Base-by-base conservation (phyloP, 2,797 vertebrate species). In the Petrocephalus sullivani region DNA sequence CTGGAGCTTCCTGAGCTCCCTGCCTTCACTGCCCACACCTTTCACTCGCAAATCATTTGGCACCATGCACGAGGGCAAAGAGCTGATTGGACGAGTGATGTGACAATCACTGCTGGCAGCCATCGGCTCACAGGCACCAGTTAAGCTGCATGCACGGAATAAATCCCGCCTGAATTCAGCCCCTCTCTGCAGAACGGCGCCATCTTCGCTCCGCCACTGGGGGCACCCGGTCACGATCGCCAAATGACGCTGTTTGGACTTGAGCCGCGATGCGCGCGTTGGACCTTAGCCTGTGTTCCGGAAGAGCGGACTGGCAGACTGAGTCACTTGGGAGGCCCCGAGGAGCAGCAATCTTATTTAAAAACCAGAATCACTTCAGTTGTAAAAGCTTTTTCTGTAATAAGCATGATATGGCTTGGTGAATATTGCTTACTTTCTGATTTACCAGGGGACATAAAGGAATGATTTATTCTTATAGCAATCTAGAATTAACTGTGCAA, bases 371-470 rank as follows among this genome's bases (percentile, higher is more conserved):
- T 41, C 56, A 86, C 57, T 64, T 86, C 41, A 41, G 85, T 61
- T 60, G 51, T 46, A 64, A 46, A 86, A 46, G 56, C 57, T 64
- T 33, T 49, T 61, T 49, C 41, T 60, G 56, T 49, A 86, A 92
- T 91, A 91, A 89, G 78, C 90, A 88, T 91, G 92, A 93, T 91
- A 90, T 90, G 37, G 7, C 90, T 90, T 90, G 93, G 91, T 92
- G 91, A 92, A 90, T 90, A 87, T 90, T 85, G 88, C 88, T 88
- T 89, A 88, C 57, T 46, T 54, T 85, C 54, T 85, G 54, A 85
- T 58, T 85, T 85, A 58, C 89, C 83, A 89, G 33, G 54, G 53
- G 23, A 88, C 12, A 78, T 85, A 64, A 85, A 75, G 90, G 87
- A 88, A 88, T 41, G 4, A 49, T 90, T 86, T 37, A 41, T 85